A percentile compares a stretch with the other conserved stretches of the same genome.
phyloP scores from a whole-genome alignment of 1,140 invertebrate species.

The Agrilus planipennis region DNA sequence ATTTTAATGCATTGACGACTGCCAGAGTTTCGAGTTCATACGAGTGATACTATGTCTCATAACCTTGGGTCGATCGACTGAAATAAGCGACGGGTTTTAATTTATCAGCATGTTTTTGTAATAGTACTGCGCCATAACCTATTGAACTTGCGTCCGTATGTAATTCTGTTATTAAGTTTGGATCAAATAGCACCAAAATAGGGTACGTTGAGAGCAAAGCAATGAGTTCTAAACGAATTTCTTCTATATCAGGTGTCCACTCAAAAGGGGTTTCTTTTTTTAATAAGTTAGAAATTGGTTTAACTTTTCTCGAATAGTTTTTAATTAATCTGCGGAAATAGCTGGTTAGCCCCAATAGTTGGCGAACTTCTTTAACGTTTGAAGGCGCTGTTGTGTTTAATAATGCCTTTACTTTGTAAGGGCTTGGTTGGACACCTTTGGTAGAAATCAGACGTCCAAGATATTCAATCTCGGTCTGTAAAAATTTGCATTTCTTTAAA shows the following conservation, averaged over 20 bases:
- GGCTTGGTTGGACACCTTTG: background rate
- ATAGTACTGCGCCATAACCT: slow-evolving; percentile 24
- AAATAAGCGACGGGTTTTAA: slow-evolving; percentile 33
- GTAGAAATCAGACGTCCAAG: too few relatives aligned
- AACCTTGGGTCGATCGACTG: slow-evolving; percentile 22
- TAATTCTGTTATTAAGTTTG: slow-evolving; percentile 23
- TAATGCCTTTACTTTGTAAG: background rate
- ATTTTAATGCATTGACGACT: slow-evolving; percentile 34
- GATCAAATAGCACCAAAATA: slow-evolving; percentile 28
- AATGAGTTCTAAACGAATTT: slow-evolving; percentile 13
- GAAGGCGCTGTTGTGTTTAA: background rate
- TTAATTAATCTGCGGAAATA: slow-evolving; percentile 29
- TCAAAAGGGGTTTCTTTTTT: slow-evolving; percentile 18
- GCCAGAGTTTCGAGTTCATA: slow-evolving; percentile 37
- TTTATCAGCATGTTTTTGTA: slow-evolving; percentile 17
- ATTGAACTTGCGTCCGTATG: slow-evolving; percentile 18
- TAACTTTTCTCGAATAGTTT: slow-evolving; percentile 20
- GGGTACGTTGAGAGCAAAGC: too few relatives aligned
- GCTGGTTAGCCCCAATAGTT: slow-evolving; percentile 6
- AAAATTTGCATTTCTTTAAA: too few relatives aligned
- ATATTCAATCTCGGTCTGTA: too few relatives aligned
- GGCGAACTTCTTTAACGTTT: slow-evolving; percentile 1
- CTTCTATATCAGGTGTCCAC: slow-evolving; percentile 3
- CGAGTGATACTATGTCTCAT: slow-evolving; percentile 33
- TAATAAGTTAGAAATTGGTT: slow-evolving; percentile 21